Percentiles rank a stretch among this genome's conserved stretches.
phyloP scores from a whole-genome alignment of 2,888 invertebrate genomes.

The Drosophila sordidula region DNA sequence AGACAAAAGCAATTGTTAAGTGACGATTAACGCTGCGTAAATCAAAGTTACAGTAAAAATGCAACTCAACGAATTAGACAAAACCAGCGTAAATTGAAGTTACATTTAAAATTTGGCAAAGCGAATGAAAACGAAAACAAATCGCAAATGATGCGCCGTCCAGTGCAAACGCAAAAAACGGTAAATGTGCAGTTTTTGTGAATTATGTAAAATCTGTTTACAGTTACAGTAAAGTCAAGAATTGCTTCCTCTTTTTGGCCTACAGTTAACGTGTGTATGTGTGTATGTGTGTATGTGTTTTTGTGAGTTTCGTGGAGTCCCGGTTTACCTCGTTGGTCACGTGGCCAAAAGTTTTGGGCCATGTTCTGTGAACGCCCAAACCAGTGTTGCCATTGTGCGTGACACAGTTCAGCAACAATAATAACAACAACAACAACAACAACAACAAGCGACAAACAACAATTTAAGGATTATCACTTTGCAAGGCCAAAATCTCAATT shows the following conservation, averaged over 20 bases:
- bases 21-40: background rate
- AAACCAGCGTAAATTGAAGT: constrained; percentile 2
- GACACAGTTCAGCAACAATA: constrained; percentile 56
- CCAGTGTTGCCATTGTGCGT: constrained; percentile 68
- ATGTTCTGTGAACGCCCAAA: constrained; percentile 46
- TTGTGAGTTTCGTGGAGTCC: constrained; percentile 20
- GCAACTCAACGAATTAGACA: background rate
- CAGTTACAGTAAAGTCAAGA: constrained; percentile 16
- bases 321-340: constrained; percentile 64
- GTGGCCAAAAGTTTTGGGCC: constrained; percentile 70
- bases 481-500: constrained; percentile 56
- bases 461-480: constrained; percentile 60
- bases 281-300: constrained; percentile 31
- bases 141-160: background rate
- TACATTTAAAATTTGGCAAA: background rate
- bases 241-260: constrained; percentile 63
- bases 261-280: constrained; percentile 53
- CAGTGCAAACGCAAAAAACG: constrained; percentile 8
- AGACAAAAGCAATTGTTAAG: background rate
- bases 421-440: constrained; percentile 26
- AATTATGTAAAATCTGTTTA: constrained; percentile 15
- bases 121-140: background rate
- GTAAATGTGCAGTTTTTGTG: constrained; percentile 24
- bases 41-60: background rate
- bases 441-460: constrained; percentile 22